Percentiles rank a stretch among this genome's conserved stretches.
These are phyloP conservation scores for Triplophysa siluroides DNA, from an alignment of 2,113 vertebrate species.

Conservation along the genomic window DNA sequence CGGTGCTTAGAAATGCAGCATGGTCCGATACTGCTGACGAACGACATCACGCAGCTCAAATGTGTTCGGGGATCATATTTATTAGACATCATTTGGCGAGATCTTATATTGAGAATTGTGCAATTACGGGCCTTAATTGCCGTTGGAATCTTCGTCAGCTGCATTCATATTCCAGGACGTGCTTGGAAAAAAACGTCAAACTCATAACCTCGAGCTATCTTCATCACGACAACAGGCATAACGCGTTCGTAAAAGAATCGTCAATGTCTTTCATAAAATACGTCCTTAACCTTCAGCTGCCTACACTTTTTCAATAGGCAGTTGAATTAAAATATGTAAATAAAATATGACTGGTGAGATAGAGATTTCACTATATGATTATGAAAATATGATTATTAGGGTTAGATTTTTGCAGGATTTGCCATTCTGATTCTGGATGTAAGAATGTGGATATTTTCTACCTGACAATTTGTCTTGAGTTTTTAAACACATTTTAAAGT, in stretches of 20 bases:
- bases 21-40: slow-evolving; percentile 24
- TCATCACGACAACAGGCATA: neutral
- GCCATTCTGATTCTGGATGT: no score
- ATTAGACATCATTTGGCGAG: slow-evolving; percentile 5
- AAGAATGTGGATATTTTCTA: neutral
- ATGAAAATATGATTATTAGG: no score
- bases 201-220: neutral
- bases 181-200: neutral
- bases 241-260: neutral
- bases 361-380: no score
- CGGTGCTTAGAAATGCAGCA: neutral
- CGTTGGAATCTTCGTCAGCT: neutral
- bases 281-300: no score
- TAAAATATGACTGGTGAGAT: no score
- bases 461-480: neutral
- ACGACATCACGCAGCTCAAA: neutral
- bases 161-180: neutral
- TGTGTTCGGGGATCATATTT: neutral
- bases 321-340: no score
- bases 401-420: no score
- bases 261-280: no score
- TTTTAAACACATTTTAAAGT: neutral
- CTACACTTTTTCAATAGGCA: no score
- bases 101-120: neutral
- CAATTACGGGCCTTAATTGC: neutral